Conservation (phyloP, 2,888 invertebrate species). For the Drosophila rellima region DNA sequence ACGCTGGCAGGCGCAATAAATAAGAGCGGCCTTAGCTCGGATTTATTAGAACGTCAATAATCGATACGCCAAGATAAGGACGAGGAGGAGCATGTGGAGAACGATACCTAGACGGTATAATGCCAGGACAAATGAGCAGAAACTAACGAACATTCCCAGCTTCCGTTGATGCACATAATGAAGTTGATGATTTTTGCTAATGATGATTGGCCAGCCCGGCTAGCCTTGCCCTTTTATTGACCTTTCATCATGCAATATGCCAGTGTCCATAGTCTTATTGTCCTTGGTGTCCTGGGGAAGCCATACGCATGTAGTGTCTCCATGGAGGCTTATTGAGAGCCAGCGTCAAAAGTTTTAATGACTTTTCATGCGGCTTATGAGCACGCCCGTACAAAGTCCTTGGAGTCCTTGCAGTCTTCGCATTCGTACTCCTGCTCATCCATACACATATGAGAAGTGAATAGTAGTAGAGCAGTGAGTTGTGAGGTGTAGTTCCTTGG, state of each 20-base stretch:
- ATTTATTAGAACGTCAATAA: slow-evolving; percentile 75
- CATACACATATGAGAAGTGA: not conserved
- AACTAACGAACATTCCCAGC: slow-evolving; percentile 1
- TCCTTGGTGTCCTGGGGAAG: not conserved
- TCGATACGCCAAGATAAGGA: slow-evolving; percentile 42
- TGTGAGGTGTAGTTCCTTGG: slow-evolving; percentile 11
- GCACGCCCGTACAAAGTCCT: slow-evolving; percentile 34
- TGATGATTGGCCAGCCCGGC: slow-evolving; percentile 23
- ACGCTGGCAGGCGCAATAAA: slow-evolving; percentile 63
- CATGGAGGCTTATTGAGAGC: slow-evolving; percentile 38
- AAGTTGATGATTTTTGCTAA: slow-evolving; percentile 8
- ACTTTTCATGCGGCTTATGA: slow-evolving; percentile 72
- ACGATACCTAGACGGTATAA: slow-evolving; percentile 27
- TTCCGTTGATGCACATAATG: slow-evolving; percentile 16
- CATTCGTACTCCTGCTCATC: not conserved
- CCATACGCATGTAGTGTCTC: slow-evolving; percentile 38
- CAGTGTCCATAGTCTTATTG: slow-evolving; percentile 1
- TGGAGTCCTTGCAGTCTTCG: slow-evolving; percentile 28
- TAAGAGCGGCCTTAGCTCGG: slow-evolving; percentile 61
- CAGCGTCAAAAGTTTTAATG: slow-evolving; percentile 74
- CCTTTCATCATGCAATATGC: slow-evolving; percentile 54
- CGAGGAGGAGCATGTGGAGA: not conserved
- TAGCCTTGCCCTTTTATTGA: slow-evolving; percentile 66
- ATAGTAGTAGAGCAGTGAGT: not conserved
- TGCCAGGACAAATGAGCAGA: slow-evolving; percentile 42